Evolutionary conservation across 2,888 invertebrate genomes (phyloP).

Genomic region (Poecilobothrus nobilitatus): DNA sequence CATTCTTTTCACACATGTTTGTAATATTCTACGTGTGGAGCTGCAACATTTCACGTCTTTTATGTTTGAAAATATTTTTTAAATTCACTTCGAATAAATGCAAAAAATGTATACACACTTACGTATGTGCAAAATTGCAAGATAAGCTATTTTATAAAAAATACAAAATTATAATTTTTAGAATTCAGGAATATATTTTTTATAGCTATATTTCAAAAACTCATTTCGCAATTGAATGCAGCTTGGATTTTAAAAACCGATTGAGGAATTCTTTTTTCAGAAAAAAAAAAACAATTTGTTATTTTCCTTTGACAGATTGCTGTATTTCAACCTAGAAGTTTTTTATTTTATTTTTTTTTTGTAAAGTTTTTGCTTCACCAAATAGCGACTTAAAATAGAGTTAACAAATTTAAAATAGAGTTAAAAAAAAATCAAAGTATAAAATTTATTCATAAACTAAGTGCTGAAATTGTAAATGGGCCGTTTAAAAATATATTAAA

Average conservation of each 20-base stretch:
- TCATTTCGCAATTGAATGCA: neutral
- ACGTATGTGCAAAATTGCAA: too few relatives aligned
- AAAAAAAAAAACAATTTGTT: neutral
- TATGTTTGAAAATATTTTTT: neutral
- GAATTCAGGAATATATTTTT: neutral
- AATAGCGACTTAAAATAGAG: neutral
- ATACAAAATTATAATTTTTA: too few relatives aligned
- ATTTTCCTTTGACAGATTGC: neutral
- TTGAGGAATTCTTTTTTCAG: neutral
- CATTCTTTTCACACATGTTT: constrained; percentile 23
- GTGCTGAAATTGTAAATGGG: too few relatives aligned
- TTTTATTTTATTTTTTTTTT: too few relatives aligned
- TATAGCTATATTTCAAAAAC: neutral
- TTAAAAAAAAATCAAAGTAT: neutral
- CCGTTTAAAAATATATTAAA: too few relatives aligned
- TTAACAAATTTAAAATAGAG: neutral
- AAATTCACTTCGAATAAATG: too few relatives aligned
- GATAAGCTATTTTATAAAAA: too few relatives aligned
- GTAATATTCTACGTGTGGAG: constrained; percentile 28
- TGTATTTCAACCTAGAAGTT: neutral
- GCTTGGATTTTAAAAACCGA: neutral
- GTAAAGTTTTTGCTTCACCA: too few relatives aligned
- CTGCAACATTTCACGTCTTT: constrained; percentile 24
- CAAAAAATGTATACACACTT: too few relatives aligned
- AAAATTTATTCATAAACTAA: too few relatives aligned